These are phyloP conservation scores for Poecilia picta DNA, from an alignment of 2,797 vertebrate genomes.

Conservation along the genomic window DNA sequence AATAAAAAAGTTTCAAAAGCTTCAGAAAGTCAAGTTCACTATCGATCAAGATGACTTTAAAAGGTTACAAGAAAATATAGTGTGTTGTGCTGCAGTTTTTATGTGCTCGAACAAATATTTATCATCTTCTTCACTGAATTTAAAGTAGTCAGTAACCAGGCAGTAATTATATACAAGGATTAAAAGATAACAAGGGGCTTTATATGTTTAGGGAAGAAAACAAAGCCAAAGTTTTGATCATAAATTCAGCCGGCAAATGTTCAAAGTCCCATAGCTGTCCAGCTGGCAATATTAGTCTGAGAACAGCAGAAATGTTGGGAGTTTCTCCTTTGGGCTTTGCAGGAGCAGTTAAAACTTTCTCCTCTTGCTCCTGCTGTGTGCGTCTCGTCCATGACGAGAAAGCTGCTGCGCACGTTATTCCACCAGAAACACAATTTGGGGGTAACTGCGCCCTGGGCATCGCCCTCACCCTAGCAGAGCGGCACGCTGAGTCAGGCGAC, in stretches of 20 bases:
- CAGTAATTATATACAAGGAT: not conserved
- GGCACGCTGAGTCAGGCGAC: conserved; percentile 41
- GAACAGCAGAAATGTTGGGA: conserved; percentile 8
- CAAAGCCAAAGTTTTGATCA: not conserved
- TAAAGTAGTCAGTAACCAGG: not conserved
- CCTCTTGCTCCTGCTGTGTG: conserved; percentile 40
- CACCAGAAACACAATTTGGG: conserved; percentile 73
- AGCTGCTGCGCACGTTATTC: conserved; percentile 68
- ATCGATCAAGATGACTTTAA: not conserved
- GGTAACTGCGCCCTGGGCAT: conserved; percentile 48
- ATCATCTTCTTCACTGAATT: not conserved
- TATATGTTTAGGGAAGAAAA: conserved; percentile 2
- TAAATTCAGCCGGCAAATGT: not conserved
- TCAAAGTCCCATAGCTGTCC: not conserved
- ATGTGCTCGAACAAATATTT: not conserved
- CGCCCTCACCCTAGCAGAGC: conserved; percentile 19
- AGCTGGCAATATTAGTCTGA: not conserved
- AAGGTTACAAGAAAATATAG: not conserved
- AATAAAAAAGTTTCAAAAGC: too few relatives aligned
- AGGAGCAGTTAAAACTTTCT: conserved; percentile 39
- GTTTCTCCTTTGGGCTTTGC: conserved; percentile 28
- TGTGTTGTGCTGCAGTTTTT: not conserved
- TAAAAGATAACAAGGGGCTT: not conserved
- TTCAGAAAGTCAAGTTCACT: not conserved
- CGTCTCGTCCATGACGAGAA: conserved; percentile 63